Conservation (phyloP, 1,140 invertebrate genomes). For the Mizuhopecten yessoensis region DNA sequence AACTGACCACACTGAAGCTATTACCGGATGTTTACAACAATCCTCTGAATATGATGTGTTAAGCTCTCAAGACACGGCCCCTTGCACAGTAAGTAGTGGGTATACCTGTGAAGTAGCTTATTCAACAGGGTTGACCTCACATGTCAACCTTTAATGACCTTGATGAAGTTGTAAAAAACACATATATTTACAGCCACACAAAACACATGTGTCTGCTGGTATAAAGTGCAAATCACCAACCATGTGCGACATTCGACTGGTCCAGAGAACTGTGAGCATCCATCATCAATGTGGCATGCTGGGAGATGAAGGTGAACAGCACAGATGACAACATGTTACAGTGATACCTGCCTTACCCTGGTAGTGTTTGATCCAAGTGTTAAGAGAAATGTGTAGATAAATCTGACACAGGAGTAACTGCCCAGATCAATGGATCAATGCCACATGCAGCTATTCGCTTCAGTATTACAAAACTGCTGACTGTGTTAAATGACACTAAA, state of each 20-base stretch:
- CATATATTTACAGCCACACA: neutral
- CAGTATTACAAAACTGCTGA: no score
- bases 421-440: constrained; percentile 19
- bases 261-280: neutral
- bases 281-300: constrained; percentile 37
- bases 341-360: neutral
- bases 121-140: neutral
- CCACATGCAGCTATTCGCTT: neutral
- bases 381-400: neutral
- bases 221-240: constrained; percentile 6
- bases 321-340: neutral
- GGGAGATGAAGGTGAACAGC: neutral
- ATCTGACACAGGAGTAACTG: neutral
- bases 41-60: neutral
- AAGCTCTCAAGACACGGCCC: neutral
- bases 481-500: no score
- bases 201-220: neutral
- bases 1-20: neutral
- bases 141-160: neutral
- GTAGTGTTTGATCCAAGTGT: neutral
- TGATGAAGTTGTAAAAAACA: neutral
- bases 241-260: neutral
- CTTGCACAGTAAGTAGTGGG: neutral
- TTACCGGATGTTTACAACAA: neutral
- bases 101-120: neutral